These are phyloP conservation scores for Halocaridina rubra DNA, from an alignment of 2,888 invertebrate genomes.

Conservation along the genomic window DNA sequence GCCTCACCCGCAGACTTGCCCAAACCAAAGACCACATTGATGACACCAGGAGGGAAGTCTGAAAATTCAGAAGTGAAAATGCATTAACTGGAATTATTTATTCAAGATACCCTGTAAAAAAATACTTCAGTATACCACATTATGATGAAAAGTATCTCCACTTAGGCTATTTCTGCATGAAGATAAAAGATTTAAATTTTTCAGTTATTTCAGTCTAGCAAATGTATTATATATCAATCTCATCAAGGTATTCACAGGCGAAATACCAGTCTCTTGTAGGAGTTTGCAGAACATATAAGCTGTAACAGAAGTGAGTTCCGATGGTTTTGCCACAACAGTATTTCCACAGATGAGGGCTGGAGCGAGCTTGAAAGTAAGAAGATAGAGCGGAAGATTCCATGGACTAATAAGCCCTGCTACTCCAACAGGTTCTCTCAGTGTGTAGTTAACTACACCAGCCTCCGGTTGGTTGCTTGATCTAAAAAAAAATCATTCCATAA, in stretches of 20 bases:
- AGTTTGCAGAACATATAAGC: conserved; percentile 71
- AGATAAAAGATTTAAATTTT: no score
- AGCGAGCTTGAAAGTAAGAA: conserved; percentile 73
- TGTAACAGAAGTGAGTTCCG: conserved; percentile 73
- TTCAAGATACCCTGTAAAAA: no score
- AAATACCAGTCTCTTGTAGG: conserved; percentile 71
- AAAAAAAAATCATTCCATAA: no score
- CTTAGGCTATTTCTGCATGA: no score
- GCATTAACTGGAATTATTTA: no score
- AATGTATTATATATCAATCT: no score
- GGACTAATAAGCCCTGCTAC: conserved; percentile 73
- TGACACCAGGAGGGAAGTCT: conserved; percentile 71
- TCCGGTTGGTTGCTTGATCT: conserved; percentile 65
- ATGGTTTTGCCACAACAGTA: conserved; percentile 73
- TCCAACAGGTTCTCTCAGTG: conserved; percentile 70
- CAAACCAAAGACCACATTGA: conserved; percentile 72
- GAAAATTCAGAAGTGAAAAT: no score
- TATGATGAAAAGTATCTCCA: no score
- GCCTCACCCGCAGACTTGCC: conserved; percentile 71
- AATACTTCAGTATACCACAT: no score
- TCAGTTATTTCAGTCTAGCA: no score
- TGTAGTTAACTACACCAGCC: conserved; percentile 70
- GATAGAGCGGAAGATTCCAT: conserved; percentile 73
- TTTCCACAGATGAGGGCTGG: conserved; percentile 71
- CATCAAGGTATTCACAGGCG: no score